phyloP scores from a whole-genome alignment of 1,140 invertebrate genomes.

The Dreissena rostriformis region DNA sequence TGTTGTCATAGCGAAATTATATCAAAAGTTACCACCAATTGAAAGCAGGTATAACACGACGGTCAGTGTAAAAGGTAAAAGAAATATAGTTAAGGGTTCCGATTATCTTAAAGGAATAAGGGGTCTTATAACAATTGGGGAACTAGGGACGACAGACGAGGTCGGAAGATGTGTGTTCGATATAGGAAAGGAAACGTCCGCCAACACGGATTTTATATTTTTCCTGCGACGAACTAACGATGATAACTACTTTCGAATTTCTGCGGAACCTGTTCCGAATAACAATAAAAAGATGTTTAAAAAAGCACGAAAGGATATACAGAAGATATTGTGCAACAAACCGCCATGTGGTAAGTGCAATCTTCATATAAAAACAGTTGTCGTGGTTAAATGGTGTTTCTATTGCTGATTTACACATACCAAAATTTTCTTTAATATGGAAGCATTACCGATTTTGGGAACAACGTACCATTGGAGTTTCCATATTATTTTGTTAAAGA shows the following conservation, averaged over 20 bases:
- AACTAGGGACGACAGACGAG: slow-evolving; percentile 49
- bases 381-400: too few species aligned
- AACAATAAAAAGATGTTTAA: slow-evolving; percentile 34
- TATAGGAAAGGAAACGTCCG: slow-evolving; percentile 19
- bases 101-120: slow-evolving; percentile 29
- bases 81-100: slow-evolving; percentile 60
- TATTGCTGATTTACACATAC: too few species aligned
- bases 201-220: slow-evolving; percentile 56
- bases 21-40: slow-evolving; percentile 55
- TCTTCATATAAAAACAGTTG: too few species aligned
- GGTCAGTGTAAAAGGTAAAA: slow-evolving; percentile 39
- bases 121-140: slow-evolving; percentile 55
- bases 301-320: slow-evolving; percentile 42
- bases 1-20: slow-evolving; percentile 55
- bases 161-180: too few species aligned
- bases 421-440: too few species aligned
- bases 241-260: slow-evolving; percentile 48
- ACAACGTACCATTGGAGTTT: too few species aligned
- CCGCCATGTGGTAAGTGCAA: slow-evolving; percentile 53
- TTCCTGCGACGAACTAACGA: slow-evolving; percentile 54
- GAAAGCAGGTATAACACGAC: slow-evolving; percentile 53
- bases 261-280: slow-evolving; percentile 57
- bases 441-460: too few species aligned
- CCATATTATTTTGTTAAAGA: too few species aligned
- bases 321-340: slow-evolving; percentile 60